A percentile compares a stretch with the other conserved stretches of the same genome.
Evolutionary conservation across 1,140 invertebrate species (phyloP).

Genomic region (Lepidotrigona ventralis): DNA sequence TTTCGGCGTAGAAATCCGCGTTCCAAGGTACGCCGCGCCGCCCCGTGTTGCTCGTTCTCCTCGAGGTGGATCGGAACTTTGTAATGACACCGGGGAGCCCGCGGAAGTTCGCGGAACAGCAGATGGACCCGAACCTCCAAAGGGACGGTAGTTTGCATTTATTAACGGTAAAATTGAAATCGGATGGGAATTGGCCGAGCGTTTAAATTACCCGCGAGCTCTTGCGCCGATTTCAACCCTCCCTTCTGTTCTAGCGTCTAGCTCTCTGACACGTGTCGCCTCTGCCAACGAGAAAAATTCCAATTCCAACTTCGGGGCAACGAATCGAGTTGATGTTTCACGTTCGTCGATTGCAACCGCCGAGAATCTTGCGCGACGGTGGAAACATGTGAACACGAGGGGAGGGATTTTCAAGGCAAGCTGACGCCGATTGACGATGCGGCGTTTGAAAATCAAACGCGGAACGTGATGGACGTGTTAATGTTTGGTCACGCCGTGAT

Average conservation of each 20-base stretch:
- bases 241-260: no score
- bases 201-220: neutral
- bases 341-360: neutral
- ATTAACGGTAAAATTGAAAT: constrained; percentile 21
- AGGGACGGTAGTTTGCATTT: constrained; percentile 16
- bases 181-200: neutral
- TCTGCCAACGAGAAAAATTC: no score
- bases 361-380: neutral
- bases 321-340: no score
- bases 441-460: neutral
- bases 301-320: no score
- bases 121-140: neutral
- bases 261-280: no score
- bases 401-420: neutral
- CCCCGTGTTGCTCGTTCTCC: no score
- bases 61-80: neutral
- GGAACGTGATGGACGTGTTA: constrained; percentile 21
- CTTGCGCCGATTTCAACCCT: no score
- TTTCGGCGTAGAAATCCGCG: neutral
- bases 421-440: neutral
- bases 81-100: neutral
- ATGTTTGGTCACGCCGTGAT: constrained; percentile 66
- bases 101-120: neutral
- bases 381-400: no score
- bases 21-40: neutral